These are phyloP conservation scores for Neogobius melanostomus DNA, from an alignment of 2,113 vertebrate species.

Conservation along the genomic window DNA sequence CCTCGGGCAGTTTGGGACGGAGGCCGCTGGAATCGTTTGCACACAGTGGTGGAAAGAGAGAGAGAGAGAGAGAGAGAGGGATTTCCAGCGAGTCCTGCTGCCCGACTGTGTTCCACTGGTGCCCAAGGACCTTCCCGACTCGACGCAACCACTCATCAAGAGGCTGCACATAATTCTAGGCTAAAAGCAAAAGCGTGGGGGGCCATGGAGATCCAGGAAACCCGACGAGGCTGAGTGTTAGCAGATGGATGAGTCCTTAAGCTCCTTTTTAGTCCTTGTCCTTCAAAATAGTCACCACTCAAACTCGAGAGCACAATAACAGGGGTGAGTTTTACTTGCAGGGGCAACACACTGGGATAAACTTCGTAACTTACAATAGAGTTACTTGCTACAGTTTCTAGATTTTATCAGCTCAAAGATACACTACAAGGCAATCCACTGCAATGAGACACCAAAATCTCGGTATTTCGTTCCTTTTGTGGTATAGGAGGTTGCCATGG, in stretches of 20 bases:
- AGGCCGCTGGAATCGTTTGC: conserved; percentile 59
- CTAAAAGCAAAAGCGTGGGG: conserved; percentile 30
- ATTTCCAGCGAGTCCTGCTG: conserved; percentile 69
- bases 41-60: conserved; percentile 17
- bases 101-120: conserved; percentile 60
- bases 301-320: not conserved
- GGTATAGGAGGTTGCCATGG: too few relatives aligned
- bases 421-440: too few relatives aligned
- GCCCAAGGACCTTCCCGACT: conserved; percentile 64
- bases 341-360: not conserved
- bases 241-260: conserved; percentile 80
- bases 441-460: too few relatives aligned
- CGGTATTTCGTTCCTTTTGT: too few relatives aligned
- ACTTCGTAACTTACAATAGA: not conserved
- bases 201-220: conserved; percentile 33
- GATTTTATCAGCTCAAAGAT: too few relatives aligned
- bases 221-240: conserved; percentile 68
- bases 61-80: conserved; percentile 54
- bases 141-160: conserved; percentile 61
- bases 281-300: conserved; percentile 2
- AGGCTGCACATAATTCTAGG: conserved; percentile 53
- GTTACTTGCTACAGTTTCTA: too few relatives aligned
- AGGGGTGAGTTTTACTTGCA: not conserved
- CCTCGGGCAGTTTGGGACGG: conserved; percentile 51
- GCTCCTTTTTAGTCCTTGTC: conserved; percentile 58